Percentiles rank a stretch among this genome's conserved stretches.
Conservation (phyloP, 1,140 invertebrate genomes). For the Chlorops oryzae region DNA sequence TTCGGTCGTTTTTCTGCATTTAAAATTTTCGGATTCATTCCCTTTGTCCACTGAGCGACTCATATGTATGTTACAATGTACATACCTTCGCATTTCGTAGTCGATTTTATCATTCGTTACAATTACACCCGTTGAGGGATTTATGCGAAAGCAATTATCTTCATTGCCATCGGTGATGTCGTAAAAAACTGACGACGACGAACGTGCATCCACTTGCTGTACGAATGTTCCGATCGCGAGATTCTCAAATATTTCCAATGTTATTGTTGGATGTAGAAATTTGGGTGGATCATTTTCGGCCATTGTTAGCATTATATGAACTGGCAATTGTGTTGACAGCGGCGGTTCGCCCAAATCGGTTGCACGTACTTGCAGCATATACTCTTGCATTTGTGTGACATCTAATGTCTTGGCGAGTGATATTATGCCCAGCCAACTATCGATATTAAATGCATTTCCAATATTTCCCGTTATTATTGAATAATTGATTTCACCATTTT, state of each 20-base stretch:
- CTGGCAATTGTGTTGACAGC: conserved; percentile 68
- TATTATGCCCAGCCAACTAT: conserved; percentile 69
- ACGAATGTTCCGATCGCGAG: conserved; percentile 70
- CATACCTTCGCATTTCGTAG: conserved; percentile 61
- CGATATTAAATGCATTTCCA: conserved; percentile 75
- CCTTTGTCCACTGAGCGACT: too few relatives aligned
- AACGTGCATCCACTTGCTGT: conserved; percentile 67
- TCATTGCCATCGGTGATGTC: conserved; percentile 73
- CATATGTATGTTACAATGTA: too few relatives aligned
- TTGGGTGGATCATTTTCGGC: conserved; percentile 80
- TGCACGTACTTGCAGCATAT: conserved; percentile 76
- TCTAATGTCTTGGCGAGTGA: conserved; percentile 69
- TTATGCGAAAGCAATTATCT: conserved; percentile 70
- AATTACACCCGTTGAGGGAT: conserved; percentile 78
- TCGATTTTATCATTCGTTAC: conserved; percentile 68
- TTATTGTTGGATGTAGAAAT: conserved; percentile 60
- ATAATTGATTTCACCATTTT: conserved; percentile 73
- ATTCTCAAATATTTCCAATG: conserved; percentile 80
- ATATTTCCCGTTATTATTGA: conserved; percentile 79
- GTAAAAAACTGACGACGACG: conserved; percentile 73
- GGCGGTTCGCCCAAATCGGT: conserved; percentile 72
- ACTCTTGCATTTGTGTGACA: conserved; percentile 63
- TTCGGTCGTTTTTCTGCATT: too few relatives aligned
- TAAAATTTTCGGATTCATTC: too few relatives aligned
- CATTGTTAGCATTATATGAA: conserved; percentile 81